Percentiles rank a stretch among this genome's conserved stretches.
Conservation (phyloP, 2,888 invertebrate genomes). For the Corythucha ciliata region DNA sequence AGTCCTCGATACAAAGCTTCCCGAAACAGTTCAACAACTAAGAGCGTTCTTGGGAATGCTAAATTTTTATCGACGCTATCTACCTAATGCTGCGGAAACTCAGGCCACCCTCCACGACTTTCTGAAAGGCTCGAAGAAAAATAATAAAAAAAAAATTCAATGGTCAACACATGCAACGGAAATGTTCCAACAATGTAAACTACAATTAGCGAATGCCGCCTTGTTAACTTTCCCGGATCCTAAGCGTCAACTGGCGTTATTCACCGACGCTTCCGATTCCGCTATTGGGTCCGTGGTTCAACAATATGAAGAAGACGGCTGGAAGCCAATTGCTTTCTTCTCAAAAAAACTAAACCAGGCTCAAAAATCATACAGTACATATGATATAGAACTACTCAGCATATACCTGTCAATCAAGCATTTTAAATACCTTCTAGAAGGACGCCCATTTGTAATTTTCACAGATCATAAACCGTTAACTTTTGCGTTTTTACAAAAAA, state of each 20-base stretch:
- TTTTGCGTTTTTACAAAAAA: conserved; percentile 27
- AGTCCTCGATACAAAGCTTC: conserved; percentile 21
- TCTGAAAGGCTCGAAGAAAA: conserved; percentile 15
- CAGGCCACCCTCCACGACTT: conserved; percentile 22
- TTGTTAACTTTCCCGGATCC: conserved; percentile 2
- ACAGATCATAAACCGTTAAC: conserved; percentile 29
- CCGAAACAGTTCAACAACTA: conserved; percentile 23
- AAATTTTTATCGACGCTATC: conserved; percentile 40
- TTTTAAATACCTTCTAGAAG: conserved; percentile 30
- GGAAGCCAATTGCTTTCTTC: conserved; percentile 14
- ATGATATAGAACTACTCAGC: conserved; percentile 39
- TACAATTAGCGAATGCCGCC: conserved; percentile 1
- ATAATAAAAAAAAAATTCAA: neutral
- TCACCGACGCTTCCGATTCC: conserved; percentile 1
- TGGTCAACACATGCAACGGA: conserved; percentile 3
- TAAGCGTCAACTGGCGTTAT: neutral
- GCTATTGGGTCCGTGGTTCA: conserved; percentile 5
- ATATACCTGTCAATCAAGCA: conserved; percentile 28
- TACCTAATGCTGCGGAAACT: conserved; percentile 30
- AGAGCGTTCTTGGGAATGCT: conserved; percentile 39
- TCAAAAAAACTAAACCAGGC: conserved; percentile 17
- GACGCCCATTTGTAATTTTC: conserved; percentile 23
- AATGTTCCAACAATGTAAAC: conserved; percentile 10
- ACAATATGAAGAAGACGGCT: neutral
- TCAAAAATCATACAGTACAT: conserved; percentile 39